Conservation (phyloP, 2,888 invertebrate genomes). For the Drosophila gaucha region DNA sequence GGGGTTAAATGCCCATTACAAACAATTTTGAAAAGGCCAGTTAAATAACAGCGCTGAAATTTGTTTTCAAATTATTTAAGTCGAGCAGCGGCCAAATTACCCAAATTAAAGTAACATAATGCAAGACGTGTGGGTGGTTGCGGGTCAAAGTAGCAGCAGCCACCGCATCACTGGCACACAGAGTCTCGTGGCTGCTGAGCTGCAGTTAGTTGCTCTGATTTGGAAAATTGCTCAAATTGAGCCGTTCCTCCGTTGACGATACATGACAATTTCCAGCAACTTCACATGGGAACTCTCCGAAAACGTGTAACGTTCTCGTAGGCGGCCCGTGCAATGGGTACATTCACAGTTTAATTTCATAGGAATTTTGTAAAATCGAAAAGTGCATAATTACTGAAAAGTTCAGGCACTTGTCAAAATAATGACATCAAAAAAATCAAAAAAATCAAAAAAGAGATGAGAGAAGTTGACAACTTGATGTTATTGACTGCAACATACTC, state of each 20-base stretch:
- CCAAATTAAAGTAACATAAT: constrained; percentile 76
- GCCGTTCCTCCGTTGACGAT: constrained; percentile 38
- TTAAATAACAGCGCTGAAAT: constrained; percentile 70
- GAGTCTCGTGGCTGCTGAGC: background rate
- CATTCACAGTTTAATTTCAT: constrained; percentile 25
- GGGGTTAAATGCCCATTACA: constrained; percentile 74
- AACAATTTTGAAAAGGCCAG: constrained; percentile 72
- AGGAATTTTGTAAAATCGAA: constrained; percentile 10
- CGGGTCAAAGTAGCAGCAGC: constrained; percentile 44
- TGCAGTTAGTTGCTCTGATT: constrained; percentile 47
- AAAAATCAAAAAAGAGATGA: constrained; percentile 23
- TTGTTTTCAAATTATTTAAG: constrained; percentile 78
- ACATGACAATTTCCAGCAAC: constrained; percentile 51
- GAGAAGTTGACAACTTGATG: constrained; percentile 43
- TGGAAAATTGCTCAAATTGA: constrained; percentile 59
- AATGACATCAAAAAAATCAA: too few relatives aligned
- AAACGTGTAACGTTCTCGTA: constrained; percentile 35
- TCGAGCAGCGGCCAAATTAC: constrained; percentile 74
- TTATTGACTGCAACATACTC: constrained; percentile 24
- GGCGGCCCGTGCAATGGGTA: constrained; percentile 34
- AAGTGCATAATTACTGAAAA: constrained; percentile 54
- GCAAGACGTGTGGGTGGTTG: constrained; percentile 74
- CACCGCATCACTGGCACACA: constrained; percentile 3
- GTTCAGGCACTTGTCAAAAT: constrained; percentile 22
- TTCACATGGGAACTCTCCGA: constrained; percentile 50